phyloP scores from a whole-genome alignment of 1,140 invertebrate genomes.

The Conus betulinus region DNA sequence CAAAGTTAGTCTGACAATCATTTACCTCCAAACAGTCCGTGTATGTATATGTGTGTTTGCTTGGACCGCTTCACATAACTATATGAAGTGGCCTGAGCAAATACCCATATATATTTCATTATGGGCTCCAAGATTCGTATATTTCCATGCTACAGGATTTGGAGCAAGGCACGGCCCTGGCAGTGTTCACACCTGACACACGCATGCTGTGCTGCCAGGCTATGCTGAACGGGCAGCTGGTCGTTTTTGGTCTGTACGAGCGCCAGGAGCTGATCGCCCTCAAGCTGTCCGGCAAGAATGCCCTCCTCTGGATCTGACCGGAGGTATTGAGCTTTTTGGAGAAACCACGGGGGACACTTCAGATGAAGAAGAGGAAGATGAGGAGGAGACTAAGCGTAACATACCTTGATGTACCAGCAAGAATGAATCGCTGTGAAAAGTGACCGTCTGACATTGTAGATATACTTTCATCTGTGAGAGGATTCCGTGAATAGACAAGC shows the following conservation, averaged over 20 bases:
- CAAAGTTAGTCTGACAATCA: too few relatives aligned
- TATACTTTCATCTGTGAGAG: too few relatives aligned
- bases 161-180: slow-evolving; percentile 81
- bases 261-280: slow-evolving; percentile 81
- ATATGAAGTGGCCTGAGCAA: too few relatives aligned
- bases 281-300: slow-evolving; percentile 55
- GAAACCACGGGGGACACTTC: slow-evolving; percentile 64
- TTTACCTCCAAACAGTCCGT: too few relatives aligned
- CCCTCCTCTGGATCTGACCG: slow-evolving; percentile 46
- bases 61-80: too few relatives aligned
- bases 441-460: too few relatives aligned
- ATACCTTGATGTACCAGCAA: too few relatives aligned
- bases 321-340: slow-evolving; percentile 65
- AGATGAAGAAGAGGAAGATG: slow-evolving; percentile 68
- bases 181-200: slow-evolving; percentile 86
- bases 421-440: too few relatives aligned
- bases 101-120: too few relatives aligned
- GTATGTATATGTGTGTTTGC: not conserved
- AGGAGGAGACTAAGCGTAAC: slow-evolving; percentile 46
- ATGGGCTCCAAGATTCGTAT: not conserved
- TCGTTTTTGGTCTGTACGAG: slow-evolving; percentile 81
- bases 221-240: slow-evolving; percentile 82
- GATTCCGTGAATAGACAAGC: too few relatives aligned
- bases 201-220: slow-evolving; percentile 87
- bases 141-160: slow-evolving; percentile 49